Conservation (phyloP, 2,888 invertebrate genomes). For the Cyclophora punctaria region DNA sequence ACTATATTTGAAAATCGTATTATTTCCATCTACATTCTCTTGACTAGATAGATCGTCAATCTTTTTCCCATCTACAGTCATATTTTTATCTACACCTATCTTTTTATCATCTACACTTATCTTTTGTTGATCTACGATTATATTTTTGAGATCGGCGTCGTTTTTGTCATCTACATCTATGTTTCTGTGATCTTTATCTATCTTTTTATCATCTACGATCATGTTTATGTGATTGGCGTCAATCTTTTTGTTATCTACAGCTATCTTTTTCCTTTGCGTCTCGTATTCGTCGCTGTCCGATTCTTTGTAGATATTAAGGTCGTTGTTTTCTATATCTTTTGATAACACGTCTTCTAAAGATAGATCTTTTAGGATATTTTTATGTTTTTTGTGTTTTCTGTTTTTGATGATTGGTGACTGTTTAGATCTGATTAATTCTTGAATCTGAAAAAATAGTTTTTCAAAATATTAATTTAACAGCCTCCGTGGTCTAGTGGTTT, state of each 20-base stretch:
- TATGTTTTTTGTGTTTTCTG: slow-evolving; percentile 36
- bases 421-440: slow-evolving; percentile 21
- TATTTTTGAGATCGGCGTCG: neutral
- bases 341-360: slow-evolving; percentile 33
- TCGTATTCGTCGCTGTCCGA: slow-evolving; percentile 9
- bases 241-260: slow-evolving; percentile 1
- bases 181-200: too few relatives aligned
- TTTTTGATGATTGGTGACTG: slow-evolving; percentile 12
- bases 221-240: neutral
- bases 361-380: slow-evolving; percentile 44
- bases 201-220: too few relatives aligned
- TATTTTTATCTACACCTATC: neutral
- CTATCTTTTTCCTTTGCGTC: neutral
- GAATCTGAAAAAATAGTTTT: neutral
- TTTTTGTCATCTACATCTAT: neutral
- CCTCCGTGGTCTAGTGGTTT: too few relatives aligned
- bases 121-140: too few relatives aligned
- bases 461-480: too few relatives aligned
- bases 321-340: slow-evolving; percentile 29
- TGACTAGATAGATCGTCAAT: neutral
- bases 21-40: neutral
- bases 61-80: neutral
- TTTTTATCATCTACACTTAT: neutral
- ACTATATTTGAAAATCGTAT: too few relatives aligned
- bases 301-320: slow-evolving; percentile 27